Base-by-base conservation (phyloP, 2,113 vertebrate species). In the Hemichromis elongatus region DNA sequence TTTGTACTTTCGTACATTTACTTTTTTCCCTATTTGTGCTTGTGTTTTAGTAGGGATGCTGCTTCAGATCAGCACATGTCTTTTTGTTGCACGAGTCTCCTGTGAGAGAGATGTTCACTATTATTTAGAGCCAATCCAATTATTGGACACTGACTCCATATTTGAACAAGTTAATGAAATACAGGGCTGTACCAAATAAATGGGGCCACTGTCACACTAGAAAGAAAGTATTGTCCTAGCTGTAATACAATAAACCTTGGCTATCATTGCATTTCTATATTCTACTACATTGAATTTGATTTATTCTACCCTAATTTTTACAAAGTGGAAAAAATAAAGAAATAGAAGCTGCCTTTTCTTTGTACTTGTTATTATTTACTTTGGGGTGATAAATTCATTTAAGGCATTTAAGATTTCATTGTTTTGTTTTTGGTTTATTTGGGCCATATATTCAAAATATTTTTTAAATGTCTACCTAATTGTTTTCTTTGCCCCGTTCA, bases 401-500 rank as follows among this genome's bases (percentile, higher is more conserved):
- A 7, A 35, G 28, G 4, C 19, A 21, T 66, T 66, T 66, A 66
- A 63, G 0, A 9, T 37, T 66, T 66, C 5, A 0, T 66, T 9
- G 61, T 66, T 66, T 66, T 66, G 33, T n/a, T 66, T 66, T 2
- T 11, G 21, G 37, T 66, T 66, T 5, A 45, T 68, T 70, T 45
- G 12, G 0, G 37, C 21, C 5, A 26, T 12, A 0, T 70, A 16
- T 14, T 68, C 11, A 16, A 68, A 63, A 63, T 0, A 12, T 35
- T 35, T 63, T 63, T 63, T n/a, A 63, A 63, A 63, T 37, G 33
- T 21, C 59, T 37, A 30, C 59, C 33, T 37, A 63, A 13, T 42
- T 8, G 5, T 40, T 26, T 42, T 70, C 12, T 42, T 28, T 47
- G 21, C 0, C 42, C 14, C 8, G 0, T 28, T 73, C 42, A 75